Conservation (phyloP, 2,797 vertebrate genomes). For the Pseudomugil tenellus region DNA sequence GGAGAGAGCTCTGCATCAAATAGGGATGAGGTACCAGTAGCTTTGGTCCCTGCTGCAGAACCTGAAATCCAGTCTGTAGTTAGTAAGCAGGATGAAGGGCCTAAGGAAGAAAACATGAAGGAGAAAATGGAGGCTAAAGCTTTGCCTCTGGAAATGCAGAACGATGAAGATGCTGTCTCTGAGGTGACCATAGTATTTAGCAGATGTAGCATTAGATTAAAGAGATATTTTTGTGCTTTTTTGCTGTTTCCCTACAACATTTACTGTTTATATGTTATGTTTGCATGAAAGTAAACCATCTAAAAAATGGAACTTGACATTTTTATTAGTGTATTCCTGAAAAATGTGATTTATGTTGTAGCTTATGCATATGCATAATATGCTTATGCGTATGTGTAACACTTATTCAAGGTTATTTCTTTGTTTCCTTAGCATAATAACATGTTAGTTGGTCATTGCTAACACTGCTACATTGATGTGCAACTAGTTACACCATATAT, state of each 20-base stretch:
- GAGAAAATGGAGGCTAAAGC: conserved; percentile 60
- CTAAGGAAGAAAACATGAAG: conserved; percentile 47
- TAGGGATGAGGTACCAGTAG: conserved; percentile 35
- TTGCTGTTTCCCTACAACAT: conserved; percentile 2
- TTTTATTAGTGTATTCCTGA: conserved; percentile 10
- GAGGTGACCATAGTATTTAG: conserved; percentile 75
- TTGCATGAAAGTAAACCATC: not conserved
- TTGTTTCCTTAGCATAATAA: not conserved
- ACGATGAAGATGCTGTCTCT: conserved; percentile 74
- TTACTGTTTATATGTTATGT: not conserved
- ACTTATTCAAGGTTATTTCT: conserved; percentile 1
- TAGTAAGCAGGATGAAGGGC: conserved; percentile 62
- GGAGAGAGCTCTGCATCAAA: conserved; percentile 45
- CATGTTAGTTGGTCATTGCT: not conserved
- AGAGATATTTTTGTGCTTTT: not conserved
- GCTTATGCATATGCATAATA: not conserved
- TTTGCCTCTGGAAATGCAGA: conserved; percentile 66
- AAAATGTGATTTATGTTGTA: not conserved
- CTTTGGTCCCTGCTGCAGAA: conserved; percentile 53
- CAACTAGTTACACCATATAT: not conserved
- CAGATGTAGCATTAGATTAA: conserved; percentile 37
- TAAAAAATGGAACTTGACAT: not conserved
- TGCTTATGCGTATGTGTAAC: not conserved
- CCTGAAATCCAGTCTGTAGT: conserved; percentile 50
- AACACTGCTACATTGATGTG: not conserved